These are phyloP conservation scores for Odontophorus gujanensis DNA, from an alignment of 2,113 vertebrate species.

Conservation along the genomic window DNA sequence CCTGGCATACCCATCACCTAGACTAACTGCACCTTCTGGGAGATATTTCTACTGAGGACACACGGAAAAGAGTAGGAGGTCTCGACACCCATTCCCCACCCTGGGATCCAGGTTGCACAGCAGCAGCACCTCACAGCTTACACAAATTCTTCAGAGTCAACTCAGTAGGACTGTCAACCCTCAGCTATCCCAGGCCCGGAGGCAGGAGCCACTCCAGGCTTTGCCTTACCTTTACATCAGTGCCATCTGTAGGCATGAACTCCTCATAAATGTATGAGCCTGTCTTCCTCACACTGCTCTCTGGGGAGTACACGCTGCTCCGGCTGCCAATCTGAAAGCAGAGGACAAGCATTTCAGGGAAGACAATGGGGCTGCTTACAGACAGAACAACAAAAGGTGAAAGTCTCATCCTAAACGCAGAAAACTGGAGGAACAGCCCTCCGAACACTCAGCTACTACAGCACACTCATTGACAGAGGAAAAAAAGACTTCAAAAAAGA, in stretches of 20 bases:
- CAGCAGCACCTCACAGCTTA: background rate
- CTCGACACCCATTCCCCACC: fast-evolving
- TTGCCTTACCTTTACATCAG: slow-evolving; percentile 92
- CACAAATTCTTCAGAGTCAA: background rate
- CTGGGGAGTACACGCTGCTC: slow-evolving; percentile 97
- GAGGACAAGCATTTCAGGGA: background rate
- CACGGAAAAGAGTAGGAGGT: background rate
- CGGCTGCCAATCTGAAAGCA: slow-evolving; percentile 92
- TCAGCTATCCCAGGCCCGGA: background rate
- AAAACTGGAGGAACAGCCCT: background rate
- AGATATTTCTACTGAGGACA: background rate
- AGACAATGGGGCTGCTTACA: background rate
- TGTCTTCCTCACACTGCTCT: slow-evolving; percentile 97
- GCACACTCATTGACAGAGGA: background rate
- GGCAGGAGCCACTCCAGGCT: background rate
- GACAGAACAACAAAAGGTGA: background rate
- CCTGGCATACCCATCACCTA: background rate
- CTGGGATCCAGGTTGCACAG: background rate
- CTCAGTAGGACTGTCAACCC: background rate
- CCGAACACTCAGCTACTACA: background rate
- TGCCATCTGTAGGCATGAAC: slow-evolving; percentile 99
- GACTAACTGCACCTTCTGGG: background rate
- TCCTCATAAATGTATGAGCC: slow-evolving; percentile 99
- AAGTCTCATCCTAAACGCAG: background rate
- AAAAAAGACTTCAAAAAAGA: background rate